Percentiles rank a stretch among this genome's conserved stretches.
These are phyloP conservation scores for Drosophila repletoides DNA, from an alignment of 1,140 invertebrate genomes.

Conservation along the genomic window DNA sequence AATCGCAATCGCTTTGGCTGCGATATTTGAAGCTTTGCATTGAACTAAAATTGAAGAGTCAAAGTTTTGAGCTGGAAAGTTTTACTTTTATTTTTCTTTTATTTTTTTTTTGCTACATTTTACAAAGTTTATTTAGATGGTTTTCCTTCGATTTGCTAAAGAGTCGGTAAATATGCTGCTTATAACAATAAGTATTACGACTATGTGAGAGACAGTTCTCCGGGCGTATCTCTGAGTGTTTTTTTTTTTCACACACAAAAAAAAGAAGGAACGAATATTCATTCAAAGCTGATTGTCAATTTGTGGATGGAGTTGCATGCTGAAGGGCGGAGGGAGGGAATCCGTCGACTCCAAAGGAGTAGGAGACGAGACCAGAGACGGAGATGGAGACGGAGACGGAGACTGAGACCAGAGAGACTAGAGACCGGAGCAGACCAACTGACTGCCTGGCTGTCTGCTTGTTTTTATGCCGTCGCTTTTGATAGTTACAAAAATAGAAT, in stretches of 20 bases:
- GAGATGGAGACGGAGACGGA: neutral
- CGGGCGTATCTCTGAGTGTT: constrained; percentile 12
- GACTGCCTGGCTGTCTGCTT: constrained; percentile 39
- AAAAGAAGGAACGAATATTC: constrained; percentile 34
- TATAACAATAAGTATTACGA: constrained; percentile 35
- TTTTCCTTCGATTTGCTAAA: constrained; percentile 2
- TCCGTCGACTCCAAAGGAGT: too few species aligned
- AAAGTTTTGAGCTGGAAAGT: constrained; percentile 14
- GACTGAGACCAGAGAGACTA: neutral
- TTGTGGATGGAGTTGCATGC: neutral
- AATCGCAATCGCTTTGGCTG: constrained; percentile 15
- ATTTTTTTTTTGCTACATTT: constrained; percentile 30
- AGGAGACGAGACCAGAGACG: neutral
- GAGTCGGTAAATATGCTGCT: constrained; percentile 48
- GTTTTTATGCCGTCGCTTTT: constrained; percentile 49
- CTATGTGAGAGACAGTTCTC: constrained; percentile 19
- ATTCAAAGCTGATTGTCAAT: constrained; percentile 61
- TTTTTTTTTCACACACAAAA: constrained; percentile 16
- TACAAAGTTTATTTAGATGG: constrained; percentile 21
- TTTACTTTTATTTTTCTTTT: neutral
- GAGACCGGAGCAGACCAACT: constrained; percentile 29
- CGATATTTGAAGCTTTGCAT: constrained; percentile 15
- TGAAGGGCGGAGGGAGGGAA: neutral
- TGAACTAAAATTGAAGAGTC: neutral
- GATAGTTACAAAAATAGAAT: constrained; percentile 77